A percentile compares a stretch with the other conserved stretches of the same genome.
Evolutionary conservation across 1,140 invertebrate genomes (phyloP).

Genomic region (Aphelenchoides besseyi): DNA sequence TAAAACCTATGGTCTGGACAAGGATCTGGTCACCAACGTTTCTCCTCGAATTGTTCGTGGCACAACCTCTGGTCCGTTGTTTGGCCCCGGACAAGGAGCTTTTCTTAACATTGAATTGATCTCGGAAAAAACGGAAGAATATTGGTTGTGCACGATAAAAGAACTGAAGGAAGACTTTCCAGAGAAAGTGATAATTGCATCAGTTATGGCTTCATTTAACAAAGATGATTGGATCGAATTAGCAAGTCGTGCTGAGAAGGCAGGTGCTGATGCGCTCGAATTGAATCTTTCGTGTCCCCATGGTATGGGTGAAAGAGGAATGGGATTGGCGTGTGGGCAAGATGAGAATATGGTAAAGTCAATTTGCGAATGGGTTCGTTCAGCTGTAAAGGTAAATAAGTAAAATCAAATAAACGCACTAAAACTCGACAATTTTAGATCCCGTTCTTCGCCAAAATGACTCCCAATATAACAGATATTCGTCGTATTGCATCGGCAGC

Average conservation of each 20-base stretch:
- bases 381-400: constrained; percentile 62
- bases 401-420: not conserved
- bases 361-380: constrained; percentile 82
- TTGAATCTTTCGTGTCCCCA: constrained; percentile 95
- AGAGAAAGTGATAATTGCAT: constrained; percentile 84
- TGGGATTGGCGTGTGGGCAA: constrained; percentile 96
- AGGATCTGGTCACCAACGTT: constrained; percentile 93
- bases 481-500: constrained; percentile 82
- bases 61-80: constrained; percentile 82
- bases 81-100: constrained; percentile 82
- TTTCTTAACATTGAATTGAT: constrained; percentile 97
- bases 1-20: constrained; percentile 90
- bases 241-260: constrained; percentile 72
- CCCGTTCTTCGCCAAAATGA: constrained; percentile 95
- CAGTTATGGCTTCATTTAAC: constrained; percentile 89
- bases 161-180: constrained; percentile 91
- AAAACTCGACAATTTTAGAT: constrained; percentile 74
- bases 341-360: constrained; percentile 80
- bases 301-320: constrained; percentile 91
- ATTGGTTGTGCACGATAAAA: constrained; percentile 82
- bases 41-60: constrained; percentile 91
- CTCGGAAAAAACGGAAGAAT: constrained; percentile 87
- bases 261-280: constrained; percentile 89
- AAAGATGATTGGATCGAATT: constrained; percentile 81
- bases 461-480: constrained; percentile 94